phyloP scores from a whole-genome alignment of 2,797 vertebrate species.

The Sylvia borin region DNA sequence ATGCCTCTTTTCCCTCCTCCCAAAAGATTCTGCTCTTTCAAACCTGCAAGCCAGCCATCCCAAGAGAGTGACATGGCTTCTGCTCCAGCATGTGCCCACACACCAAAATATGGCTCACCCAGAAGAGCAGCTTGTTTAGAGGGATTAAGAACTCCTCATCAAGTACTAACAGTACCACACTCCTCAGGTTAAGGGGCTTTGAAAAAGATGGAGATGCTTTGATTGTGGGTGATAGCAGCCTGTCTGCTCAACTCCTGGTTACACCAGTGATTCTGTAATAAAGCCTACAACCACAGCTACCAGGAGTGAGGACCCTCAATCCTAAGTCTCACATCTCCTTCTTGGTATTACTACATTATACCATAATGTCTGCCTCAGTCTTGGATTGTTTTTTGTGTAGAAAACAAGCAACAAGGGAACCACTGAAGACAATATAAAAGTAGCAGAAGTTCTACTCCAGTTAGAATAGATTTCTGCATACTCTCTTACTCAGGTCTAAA shows the following conservation, averaged over 20 bases:
- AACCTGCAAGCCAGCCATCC: slow-evolving; percentile 28
- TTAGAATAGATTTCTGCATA: slow-evolving; percentile 45
- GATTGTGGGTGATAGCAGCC: neutral
- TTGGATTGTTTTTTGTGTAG: neutral
- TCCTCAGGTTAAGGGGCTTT: slow-evolving; percentile 20
- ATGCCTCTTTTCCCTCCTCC: neutral
- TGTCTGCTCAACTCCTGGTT: neutral
- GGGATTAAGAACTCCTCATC: slow-evolving; percentile 15
- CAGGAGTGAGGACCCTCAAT: neutral
- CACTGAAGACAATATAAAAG: slow-evolving; percentile 25
- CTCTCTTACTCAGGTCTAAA: slow-evolving; percentile 53
- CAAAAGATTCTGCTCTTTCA: slow-evolving; percentile 7
- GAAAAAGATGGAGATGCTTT: neutral
- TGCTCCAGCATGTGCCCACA: slow-evolving; percentile 31
- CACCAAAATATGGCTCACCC: neutral
- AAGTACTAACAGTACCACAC: slow-evolving; percentile 31
- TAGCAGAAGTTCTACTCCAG: slow-evolving; percentile 55
- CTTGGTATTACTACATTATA: neutral
- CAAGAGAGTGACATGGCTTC: slow-evolving; percentile 24
- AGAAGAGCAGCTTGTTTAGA: slow-evolving; percentile 23
- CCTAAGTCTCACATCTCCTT: neutral
- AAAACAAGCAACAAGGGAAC: neutral
- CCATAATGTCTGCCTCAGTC: neutral
- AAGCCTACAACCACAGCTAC: neutral
- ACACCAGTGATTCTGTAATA: neutral